A percentile compares a stretch with the other conserved stretches of the same genome.
phyloP scores from a whole-genome alignment of 2,797 vertebrate genomes.

The Eulemur rubriventer region DNA sequence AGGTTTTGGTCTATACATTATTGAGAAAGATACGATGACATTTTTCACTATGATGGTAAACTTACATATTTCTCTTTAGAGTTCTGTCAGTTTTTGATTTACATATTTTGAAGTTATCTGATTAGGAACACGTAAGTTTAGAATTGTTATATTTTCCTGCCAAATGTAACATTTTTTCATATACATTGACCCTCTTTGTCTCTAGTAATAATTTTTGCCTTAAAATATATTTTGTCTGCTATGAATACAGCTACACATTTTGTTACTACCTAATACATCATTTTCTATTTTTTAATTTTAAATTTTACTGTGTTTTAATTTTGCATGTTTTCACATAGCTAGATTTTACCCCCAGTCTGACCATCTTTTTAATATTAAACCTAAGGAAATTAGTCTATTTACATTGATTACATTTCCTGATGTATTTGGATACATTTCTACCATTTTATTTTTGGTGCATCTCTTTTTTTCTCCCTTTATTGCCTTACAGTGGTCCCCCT shows the following conservation, averaged over 20 bases:
- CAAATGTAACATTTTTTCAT: background rate
- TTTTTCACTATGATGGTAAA: background rate
- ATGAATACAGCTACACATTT: background rate
- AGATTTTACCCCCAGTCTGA: background rate
- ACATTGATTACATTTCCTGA: background rate
- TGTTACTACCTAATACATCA: background rate
- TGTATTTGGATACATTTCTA: conserved; percentile 17
- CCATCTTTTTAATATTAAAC: background rate
- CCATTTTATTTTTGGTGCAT: background rate
- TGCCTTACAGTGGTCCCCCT: background rate
- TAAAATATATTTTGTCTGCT: background rate
- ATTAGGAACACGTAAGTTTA: background rate
- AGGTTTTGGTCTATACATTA: background rate
- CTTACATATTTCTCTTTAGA: background rate
- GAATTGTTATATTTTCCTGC: background rate
- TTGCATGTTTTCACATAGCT: background rate
- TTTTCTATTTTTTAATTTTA: background rate
- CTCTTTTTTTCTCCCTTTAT: background rate
- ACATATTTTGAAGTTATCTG: background rate
- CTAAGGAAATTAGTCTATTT: background rate
- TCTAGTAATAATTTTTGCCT: background rate
- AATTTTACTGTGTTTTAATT: background rate
- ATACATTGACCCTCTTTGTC: background rate
- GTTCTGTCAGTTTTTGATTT: background rate
- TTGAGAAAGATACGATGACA: background rate